Percentiles rank a stretch among this genome's conserved stretches.
These are phyloP conservation scores for Steatocranus sp. DNA, from an alignment of 2,797 vertebrate genomes.

Conservation along the genomic window DNA sequence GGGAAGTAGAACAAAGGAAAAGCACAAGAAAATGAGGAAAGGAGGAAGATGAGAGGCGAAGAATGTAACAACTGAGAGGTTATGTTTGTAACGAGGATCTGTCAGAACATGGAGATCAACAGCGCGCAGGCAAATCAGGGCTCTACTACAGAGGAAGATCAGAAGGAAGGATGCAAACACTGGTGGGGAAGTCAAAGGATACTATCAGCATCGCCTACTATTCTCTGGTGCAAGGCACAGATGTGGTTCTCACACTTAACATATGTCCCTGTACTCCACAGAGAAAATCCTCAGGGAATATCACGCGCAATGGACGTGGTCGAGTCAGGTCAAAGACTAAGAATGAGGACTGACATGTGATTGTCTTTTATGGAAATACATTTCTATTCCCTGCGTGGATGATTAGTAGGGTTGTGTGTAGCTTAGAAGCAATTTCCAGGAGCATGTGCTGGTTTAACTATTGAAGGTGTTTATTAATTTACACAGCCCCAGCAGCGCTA, in stretches of 20 bases:
- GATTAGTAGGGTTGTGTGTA: not conserved
- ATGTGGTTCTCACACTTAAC: constrained; percentile 27
- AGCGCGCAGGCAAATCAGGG: constrained; percentile 18
- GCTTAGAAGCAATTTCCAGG: not conserved
- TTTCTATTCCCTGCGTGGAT: not conserved
- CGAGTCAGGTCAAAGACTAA: not conserved
- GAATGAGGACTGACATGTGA: not conserved
- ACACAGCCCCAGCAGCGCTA: constrained; percentile 2
- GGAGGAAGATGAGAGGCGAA: constrained; percentile 52
- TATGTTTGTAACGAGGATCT: constrained; percentile 58
- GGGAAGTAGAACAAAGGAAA: constrained; percentile 59
- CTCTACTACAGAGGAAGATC: constrained; percentile 31
- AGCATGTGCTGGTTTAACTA: constrained; percentile 22
- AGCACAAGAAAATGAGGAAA: constrained; percentile 41
- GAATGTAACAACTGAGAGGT: constrained; percentile 49
- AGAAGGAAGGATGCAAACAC: constrained; percentile 27
- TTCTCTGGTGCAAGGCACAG: constrained; percentile 18
- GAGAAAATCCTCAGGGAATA: not conserved
- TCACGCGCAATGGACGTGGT: not conserved
- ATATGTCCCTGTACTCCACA: constrained; percentile 1
- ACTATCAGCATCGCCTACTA: not conserved
- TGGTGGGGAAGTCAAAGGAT: constrained; percentile 26
- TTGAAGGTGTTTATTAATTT: constrained; percentile 31
- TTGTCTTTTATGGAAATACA: not conserved
- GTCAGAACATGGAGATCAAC: constrained; percentile 39